Conservation (phyloP, 2,797 vertebrate species). For the Phylloscopus collybita region DNA sequence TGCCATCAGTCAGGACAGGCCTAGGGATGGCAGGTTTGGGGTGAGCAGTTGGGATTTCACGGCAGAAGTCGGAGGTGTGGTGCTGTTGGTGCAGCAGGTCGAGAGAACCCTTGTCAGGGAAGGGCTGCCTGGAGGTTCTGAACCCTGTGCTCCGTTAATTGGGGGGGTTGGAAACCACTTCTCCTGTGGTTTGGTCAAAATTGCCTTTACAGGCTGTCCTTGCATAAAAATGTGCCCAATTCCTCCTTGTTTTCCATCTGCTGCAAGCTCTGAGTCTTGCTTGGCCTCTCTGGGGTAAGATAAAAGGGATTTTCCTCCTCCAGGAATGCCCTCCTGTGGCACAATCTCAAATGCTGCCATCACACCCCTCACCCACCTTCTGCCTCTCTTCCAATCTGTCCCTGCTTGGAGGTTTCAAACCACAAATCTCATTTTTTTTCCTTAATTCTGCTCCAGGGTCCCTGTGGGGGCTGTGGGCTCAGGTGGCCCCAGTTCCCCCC, state of each 20-base stretch:
- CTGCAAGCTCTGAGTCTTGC: not conserved
- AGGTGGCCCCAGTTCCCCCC: not conserved
- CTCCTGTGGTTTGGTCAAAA: not conserved
- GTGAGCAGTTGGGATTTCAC: not conserved
- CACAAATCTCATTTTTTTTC: not conserved
- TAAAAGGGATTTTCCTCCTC: not conserved
- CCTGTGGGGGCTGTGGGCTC: not conserved
- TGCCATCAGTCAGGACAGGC: not conserved
- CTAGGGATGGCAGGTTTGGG: rapidly evolving
- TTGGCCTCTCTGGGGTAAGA: not conserved
- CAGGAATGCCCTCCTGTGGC: not conserved
- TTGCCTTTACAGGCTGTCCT: not conserved
- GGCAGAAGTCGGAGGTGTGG: not conserved
- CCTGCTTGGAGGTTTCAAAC: not conserved
- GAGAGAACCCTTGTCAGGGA: rapidly evolving
- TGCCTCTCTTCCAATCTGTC: not conserved
- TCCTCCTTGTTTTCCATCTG: not conserved
- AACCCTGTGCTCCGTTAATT: not conserved
- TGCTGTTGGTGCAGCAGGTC: not conserved
- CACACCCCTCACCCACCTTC: not conserved
- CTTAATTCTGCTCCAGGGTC: not conserved
- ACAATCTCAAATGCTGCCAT: not conserved
- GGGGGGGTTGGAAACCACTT: not conserved
- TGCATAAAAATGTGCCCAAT: not conserved
- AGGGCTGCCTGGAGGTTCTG: not conserved